phyloP scores from a whole-genome alignment of 2,797 vertebrate species.

The Sebastiscus tertius region DNA sequence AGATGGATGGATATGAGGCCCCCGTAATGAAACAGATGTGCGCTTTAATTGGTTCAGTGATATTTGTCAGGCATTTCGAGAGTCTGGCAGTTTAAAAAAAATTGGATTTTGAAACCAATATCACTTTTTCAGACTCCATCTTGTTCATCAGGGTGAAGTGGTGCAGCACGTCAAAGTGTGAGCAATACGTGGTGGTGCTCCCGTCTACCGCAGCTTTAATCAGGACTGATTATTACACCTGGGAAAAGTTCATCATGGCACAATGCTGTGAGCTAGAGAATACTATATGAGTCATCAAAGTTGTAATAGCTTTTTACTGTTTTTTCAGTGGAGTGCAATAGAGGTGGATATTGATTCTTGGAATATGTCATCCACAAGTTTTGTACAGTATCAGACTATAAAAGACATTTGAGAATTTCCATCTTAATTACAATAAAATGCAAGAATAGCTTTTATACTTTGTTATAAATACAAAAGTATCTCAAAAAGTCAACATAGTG shows the following conservation, averaged over 20 bases:
- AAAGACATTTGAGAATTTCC: neutral
- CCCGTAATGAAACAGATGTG: constrained; percentile 83
- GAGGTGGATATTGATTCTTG: neutral
- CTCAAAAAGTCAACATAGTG: neutral
- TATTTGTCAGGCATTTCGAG: constrained; percentile 65
- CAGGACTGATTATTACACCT: constrained; percentile 49
- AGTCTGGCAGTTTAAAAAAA: constrained; percentile 63
- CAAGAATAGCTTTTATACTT: neutral
- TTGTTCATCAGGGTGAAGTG: constrained; percentile 54
- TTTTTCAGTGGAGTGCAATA: neutral
- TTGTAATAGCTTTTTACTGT: neutral
- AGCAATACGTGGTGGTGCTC: constrained; percentile 2
- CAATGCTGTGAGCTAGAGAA: constrained; percentile 20
- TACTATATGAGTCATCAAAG: constrained; percentile 6
- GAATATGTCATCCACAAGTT: neutral
- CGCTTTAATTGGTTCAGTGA: constrained; percentile 79
- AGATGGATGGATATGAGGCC: constrained; percentile 77
- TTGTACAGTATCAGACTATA: neutral
- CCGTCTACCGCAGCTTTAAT: constrained; percentile 35
- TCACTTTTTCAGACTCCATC: constrained; percentile 54
- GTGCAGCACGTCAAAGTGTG: constrained; percentile 42
- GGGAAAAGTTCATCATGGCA: constrained; percentile 38
- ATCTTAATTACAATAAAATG: neutral
- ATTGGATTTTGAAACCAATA: constrained; percentile 63
- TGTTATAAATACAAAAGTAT: neutral